Base-by-base conservation (phyloP, 2,797 vertebrate species). In the Pteropus rufus region DNA sequence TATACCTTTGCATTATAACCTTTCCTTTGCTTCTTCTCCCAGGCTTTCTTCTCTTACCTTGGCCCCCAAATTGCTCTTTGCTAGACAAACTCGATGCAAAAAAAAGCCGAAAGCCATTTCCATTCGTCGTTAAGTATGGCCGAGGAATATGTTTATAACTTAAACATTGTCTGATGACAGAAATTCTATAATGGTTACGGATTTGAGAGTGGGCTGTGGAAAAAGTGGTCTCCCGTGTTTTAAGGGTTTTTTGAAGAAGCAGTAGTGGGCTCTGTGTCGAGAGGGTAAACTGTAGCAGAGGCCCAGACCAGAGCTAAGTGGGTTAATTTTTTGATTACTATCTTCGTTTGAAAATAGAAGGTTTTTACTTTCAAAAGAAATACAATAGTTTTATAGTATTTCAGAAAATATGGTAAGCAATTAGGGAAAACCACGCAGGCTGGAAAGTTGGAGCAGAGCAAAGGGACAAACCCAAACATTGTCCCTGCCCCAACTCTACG, bases 1-100 rank as follows among this genome's bases (percentile, higher is more conserved):
- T 97, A 96, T 92, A 91, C 81, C 95, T 98, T 97, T 77, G n/a
- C 62, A 31, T 89, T 79, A 19, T 29, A 64, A 26, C 4, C 12
- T 64, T 52, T 31, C 14, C 2, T 89, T 77, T 98, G 90, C 2
- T 91, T 93, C 64, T 97, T 82, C 86, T 56, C 96, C 96, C 44
- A 84, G 64, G 16, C 39, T 91, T 70, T 54, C 19, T 49, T 0
- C 64, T 56, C 21, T 36, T 54, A 26, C 83, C 54, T 65, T 80
- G 79, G 58, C 18, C 46, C 23, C 64, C 41, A 65, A 12, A 69
- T 88, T 90, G 46, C 14, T 52, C 39, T 77, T 91, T 49, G 41
- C 69, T 67, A 39, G 62, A 26, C 54, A 36, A 23, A 7, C 69
- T 69, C 23, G 31, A 65, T 34, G 52, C 56, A 60, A 83, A 96